A percentile compares a stretch with the other conserved stretches of the same genome.
phyloP scores from a whole-genome alignment of 2,888 invertebrate genomes.

The Nymphalis c-album region DNA sequence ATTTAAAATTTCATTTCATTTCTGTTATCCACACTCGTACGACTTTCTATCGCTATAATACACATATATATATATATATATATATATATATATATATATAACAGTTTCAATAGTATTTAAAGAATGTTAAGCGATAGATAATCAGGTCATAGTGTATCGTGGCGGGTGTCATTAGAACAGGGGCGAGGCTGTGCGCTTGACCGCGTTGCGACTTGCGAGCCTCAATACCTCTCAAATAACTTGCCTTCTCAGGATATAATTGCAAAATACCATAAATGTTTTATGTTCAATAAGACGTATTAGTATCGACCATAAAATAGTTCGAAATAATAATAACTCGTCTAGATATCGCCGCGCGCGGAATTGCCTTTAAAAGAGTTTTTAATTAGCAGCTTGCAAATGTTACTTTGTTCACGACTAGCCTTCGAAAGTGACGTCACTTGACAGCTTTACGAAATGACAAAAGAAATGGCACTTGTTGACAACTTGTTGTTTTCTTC shows the following conservation, averaged over 20 bases:
- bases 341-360: not conserved
- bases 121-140: constrained; percentile 6
- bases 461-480: not conserved
- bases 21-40: too few species aligned
- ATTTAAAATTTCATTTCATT: too few species aligned
- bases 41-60: not conserved
- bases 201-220: constrained; percentile 23
- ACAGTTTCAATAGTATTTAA: not conserved
- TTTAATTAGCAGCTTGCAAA: constrained; percentile 16
- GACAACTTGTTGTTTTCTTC: not conserved
- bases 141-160: not conserved
- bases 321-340: constrained; percentile 16
- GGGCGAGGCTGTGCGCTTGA: constrained; percentile 26
- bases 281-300: not conserved
- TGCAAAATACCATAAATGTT: constrained; percentile 18
- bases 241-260: constrained; percentile 21
- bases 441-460: not conserved
- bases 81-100: too few species aligned
- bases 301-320: constrained; percentile 5
- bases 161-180: constrained; percentile 11
- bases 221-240: constrained; percentile 8
- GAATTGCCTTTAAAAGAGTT: constrained; percentile 18
- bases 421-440: not conserved
- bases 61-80: too few species aligned
- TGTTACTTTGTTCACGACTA: not conserved